These are phyloP conservation scores for Cyphomyrus plagiostoma DNA, from an alignment of 2,113 vertebrate species.

Conservation along the genomic window DNA sequence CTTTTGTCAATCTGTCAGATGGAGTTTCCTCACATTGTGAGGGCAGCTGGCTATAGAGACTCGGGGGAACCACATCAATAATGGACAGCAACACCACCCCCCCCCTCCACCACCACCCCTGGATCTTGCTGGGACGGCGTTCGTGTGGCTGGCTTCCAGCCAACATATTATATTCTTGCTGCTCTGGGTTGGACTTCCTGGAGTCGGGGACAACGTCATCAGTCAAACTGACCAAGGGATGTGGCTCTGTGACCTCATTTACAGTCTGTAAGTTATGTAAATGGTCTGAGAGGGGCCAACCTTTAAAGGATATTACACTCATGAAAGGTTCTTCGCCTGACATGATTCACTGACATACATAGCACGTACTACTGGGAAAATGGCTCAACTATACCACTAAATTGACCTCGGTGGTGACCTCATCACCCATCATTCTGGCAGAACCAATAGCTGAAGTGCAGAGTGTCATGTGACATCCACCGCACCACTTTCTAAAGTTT, in stretches of 20 bases:
- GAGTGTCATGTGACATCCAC: background rate
- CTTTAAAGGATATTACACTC: background rate
- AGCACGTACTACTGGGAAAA: background rate
- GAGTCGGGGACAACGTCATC: background rate
- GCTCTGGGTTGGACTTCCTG: background rate
- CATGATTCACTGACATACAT: background rate
- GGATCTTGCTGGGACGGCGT: background rate
- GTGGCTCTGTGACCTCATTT: background rate
- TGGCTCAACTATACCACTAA: background rate
- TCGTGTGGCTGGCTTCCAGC: background rate
- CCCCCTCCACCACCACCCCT: background rate
- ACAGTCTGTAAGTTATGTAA: background rate
- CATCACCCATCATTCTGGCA: background rate
- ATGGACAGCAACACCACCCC: background rate
- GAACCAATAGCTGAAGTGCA: background rate
- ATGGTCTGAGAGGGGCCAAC: background rate
- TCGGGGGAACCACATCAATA: background rate
- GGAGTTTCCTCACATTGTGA: constrained; percentile 19
- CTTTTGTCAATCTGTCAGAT: background rate
- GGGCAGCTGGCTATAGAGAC: background rate
- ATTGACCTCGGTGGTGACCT: background rate
- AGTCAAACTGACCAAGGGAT: background rate
- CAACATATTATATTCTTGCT: background rate
- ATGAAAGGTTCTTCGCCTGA: background rate
- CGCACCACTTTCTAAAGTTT: background rate